These are phyloP conservation scores for Sinella curviseta DNA, from an alignment of 1,140 invertebrate genomes.

Conservation along the genomic window DNA sequence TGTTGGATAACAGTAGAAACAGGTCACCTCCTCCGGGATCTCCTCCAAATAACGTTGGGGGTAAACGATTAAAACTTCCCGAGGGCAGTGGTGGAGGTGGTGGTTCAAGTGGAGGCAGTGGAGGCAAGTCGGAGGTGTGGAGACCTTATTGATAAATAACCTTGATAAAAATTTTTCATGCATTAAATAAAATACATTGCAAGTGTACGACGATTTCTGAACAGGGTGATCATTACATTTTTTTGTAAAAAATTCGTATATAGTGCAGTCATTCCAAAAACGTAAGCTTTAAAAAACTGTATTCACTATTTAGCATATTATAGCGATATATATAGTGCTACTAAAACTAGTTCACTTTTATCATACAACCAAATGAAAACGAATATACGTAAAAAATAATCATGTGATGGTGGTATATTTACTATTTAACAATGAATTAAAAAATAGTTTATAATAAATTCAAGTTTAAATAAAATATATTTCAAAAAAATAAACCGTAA, in stretches of 20 bases:
- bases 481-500: too few relatives aligned
- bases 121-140: slow-evolving; percentile 40
- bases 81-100: background rate
- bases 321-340: background rate
- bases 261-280: background rate
- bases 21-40: background rate
- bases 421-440: background rate
- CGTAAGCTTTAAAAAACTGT: background rate
- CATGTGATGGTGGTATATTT: slow-evolving; percentile 7
- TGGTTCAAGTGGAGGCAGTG: background rate
- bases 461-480: background rate
- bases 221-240: background rate
- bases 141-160: slow-evolving; percentile 37
- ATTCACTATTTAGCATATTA: background rate
- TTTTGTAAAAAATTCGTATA: background rate
- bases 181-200: too few relatives aligned
- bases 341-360: background rate
- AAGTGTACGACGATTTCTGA: background rate
- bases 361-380: background rate
- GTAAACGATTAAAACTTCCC: slow-evolving; percentile 20
- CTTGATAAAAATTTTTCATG: background rate
- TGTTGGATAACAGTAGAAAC: background rate
- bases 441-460: background rate
- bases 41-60: slow-evolving; percentile 4
- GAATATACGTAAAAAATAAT: slow-evolving; percentile 16